Percentiles rank a stretch among this genome's conserved stretches.
Evolutionary conservation across 53 echinoderm and acorn worm species (phyloP).

Genomic region (Arbacia lixula): DNA sequence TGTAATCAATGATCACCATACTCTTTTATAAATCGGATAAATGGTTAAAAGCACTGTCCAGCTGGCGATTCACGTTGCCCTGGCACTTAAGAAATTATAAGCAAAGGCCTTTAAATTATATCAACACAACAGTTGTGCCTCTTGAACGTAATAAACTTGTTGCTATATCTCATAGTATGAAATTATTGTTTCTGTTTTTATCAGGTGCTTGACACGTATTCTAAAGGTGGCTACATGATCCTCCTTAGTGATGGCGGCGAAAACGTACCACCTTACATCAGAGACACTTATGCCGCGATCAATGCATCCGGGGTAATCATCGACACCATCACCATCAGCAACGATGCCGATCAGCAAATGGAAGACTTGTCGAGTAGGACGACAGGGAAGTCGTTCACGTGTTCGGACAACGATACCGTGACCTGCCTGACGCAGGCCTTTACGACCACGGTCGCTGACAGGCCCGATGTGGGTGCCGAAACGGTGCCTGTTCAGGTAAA

Average conservation of each 20-base stretch:
- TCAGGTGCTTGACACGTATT: constrained; percentile 14
- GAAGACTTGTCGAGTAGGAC: constrained; percentile 15
- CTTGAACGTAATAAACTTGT: too few relatives aligned
- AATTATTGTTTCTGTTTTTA: too few relatives aligned
- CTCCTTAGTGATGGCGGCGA: constrained; percentile 26
- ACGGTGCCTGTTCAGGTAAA: constrained; percentile 41
- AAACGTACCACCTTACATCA: background rate
- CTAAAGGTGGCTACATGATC: constrained; percentile 15
- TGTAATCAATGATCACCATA: too few relatives aligned
- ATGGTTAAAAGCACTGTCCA: too few relatives aligned
- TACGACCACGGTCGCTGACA: background rate
- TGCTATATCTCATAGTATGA: too few relatives aligned
- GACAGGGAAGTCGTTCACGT: background rate
- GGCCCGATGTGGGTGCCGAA: constrained; percentile 3
- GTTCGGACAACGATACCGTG: background rate
- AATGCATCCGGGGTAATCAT: constrained; percentile 18
- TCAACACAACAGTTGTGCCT: too few relatives aligned
- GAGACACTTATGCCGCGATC: constrained; percentile 1
- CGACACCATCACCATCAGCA: constrained; percentile 36
- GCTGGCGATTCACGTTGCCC: too few relatives aligned
- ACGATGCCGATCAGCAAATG: constrained; percentile 24
- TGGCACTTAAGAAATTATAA: too few relatives aligned
- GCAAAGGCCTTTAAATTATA: too few relatives aligned
- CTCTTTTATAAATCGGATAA: too few relatives aligned
- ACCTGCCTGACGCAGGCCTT: constrained; percentile 1